phyloP scores from a whole-genome alignment of 2,888 invertebrate species.

The Tipula helvola region DNA sequence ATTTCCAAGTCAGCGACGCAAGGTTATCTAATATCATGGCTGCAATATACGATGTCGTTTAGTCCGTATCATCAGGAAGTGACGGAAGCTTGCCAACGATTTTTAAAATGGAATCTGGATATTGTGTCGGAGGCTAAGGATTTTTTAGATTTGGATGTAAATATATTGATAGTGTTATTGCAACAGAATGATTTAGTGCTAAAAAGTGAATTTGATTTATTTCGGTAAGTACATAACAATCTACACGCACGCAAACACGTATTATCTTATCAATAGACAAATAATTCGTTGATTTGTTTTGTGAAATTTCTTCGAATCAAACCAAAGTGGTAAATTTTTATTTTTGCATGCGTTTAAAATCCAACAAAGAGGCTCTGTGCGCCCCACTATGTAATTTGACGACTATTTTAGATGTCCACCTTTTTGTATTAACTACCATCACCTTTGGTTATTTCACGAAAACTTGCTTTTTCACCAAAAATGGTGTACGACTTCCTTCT shows the following conservation, averaged over 20 bases:
- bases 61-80: slow-evolving; percentile 43
- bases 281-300: background rate
- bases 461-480: too few species aligned
- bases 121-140: slow-evolving; percentile 65
- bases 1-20: slow-evolving; percentile 72
- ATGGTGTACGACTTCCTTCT: too few species aligned
- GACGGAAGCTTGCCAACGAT: slow-evolving; percentile 60
- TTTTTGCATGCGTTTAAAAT: background rate
- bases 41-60: slow-evolving; percentile 78
- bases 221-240: slow-evolving; percentile 38
- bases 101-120: slow-evolving; percentile 85
- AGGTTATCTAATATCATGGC: slow-evolving; percentile 77
- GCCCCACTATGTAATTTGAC: too few species aligned
- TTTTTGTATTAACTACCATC: too few species aligned
- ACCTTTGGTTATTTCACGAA: too few species aligned
- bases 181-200: slow-evolving; percentile 81
- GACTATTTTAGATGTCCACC: too few species aligned
- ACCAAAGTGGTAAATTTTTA: background rate
- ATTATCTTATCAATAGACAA: background rate
- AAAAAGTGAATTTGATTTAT: slow-evolving; percentile 77
- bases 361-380: background rate
- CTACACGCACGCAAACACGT: background rate
- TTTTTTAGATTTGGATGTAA: slow-evolving; percentile 70
- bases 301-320: background rate
- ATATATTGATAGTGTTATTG: slow-evolving; percentile 60